Conservation (phyloP, 2,797 vertebrate species). For the Notoglanidium macrostoma region DNA sequence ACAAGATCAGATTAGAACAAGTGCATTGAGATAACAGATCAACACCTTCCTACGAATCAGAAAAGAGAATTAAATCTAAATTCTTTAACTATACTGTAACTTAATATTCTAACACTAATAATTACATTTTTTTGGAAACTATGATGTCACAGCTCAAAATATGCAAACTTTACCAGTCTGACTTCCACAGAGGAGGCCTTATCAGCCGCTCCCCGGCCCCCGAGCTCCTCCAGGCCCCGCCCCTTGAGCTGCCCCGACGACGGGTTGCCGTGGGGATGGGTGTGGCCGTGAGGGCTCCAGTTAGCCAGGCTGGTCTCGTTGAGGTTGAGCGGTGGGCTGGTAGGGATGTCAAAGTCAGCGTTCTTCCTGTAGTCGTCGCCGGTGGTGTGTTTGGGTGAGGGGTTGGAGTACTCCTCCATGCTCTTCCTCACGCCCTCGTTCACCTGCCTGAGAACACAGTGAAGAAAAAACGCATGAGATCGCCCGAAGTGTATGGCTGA, state of each 20-base stretch:
- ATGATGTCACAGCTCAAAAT: not conserved
- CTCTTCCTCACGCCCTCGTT: conserved; percentile 88
- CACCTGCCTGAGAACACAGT: conserved; percentile 78
- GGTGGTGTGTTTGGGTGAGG: conserved; percentile 82
- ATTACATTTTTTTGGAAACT: no score
- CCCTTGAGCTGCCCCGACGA: conserved; percentile 77
- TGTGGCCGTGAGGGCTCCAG: conserved; percentile 76
- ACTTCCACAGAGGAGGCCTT: conserved; percentile 92
- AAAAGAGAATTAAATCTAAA: not conserved
- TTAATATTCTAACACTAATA: no score
- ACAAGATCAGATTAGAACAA: no score
- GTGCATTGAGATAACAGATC: not conserved
- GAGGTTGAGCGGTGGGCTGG: conserved; percentile 84
- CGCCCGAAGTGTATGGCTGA: not conserved
- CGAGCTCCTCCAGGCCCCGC: conserved; percentile 82
- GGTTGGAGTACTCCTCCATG: conserved; percentile 80
- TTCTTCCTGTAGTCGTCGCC: conserved; percentile 81
- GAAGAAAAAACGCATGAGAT: not conserved
- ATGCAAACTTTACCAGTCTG: conserved; percentile 73
- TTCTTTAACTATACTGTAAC: no score
- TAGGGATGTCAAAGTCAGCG: conserved; percentile 84
- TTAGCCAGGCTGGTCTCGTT: conserved; percentile 80
- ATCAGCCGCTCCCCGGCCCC: conserved; percentile 82
- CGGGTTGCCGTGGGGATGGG: conserved; percentile 69
- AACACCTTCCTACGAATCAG: not conserved